Conservation (phyloP, 2,888 invertebrate genomes). For the Girardia tigrina region DNA sequence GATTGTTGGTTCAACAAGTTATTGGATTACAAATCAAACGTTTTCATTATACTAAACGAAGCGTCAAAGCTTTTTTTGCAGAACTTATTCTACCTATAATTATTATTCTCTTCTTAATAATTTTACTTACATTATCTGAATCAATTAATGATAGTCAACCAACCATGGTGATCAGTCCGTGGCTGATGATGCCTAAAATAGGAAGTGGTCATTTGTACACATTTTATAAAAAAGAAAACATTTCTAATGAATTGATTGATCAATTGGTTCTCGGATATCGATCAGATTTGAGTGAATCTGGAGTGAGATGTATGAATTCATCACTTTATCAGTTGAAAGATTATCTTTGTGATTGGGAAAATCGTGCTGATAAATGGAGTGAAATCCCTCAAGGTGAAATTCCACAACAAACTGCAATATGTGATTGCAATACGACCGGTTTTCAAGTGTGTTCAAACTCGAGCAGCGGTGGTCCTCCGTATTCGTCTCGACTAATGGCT, state of each 20-base stretch:
- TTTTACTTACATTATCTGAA: constrained; percentile 52
- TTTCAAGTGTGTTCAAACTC: background rate
- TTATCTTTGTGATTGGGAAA: background rate
- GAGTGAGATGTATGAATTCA: constrained; percentile 26
- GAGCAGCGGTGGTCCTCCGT: constrained; percentile 45
- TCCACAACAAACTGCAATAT: background rate
- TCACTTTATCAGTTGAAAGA: background rate
- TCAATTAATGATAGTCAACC: constrained; percentile 39
- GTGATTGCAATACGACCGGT: constrained; percentile 32
- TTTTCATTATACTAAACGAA: constrained; percentile 53
- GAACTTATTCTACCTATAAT: constrained; percentile 55
- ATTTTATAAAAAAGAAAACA: background rate
- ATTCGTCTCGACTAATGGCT: constrained; percentile 42
- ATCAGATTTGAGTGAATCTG: background rate
- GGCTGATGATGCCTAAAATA: background rate
- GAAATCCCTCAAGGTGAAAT: background rate
- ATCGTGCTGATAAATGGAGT: background rate
- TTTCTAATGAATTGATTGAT: background rate
- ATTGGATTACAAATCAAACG: constrained; percentile 52
- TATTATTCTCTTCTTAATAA: constrained; percentile 54
- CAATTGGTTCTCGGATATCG: background rate
- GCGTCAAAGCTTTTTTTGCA: constrained; percentile 54
- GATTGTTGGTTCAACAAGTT: constrained; percentile 47
- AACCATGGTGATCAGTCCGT: background rate
- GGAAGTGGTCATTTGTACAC: background rate